These are phyloP conservation scores for Yponomeuta cagnagella DNA, from an alignment of 2,888 invertebrate genomes.

Conservation along the genomic window DNA sequence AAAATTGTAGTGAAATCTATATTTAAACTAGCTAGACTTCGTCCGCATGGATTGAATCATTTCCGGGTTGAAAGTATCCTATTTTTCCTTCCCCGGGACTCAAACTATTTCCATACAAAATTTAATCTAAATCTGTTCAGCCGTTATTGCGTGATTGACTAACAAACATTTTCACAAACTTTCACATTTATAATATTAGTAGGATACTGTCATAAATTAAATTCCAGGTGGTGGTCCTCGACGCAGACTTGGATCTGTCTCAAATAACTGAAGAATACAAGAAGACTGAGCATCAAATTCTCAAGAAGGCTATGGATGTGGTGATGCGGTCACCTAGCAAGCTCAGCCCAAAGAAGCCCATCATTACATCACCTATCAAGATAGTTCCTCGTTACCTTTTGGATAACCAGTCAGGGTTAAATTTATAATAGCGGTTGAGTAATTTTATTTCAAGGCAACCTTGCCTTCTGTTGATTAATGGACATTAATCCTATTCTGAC, in stretches of 20 bases:
- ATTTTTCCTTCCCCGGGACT: too few relatives aligned
- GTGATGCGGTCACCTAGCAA: constrained; percentile 68
- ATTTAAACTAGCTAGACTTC: too few relatives aligned
- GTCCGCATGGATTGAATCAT: too few relatives aligned
- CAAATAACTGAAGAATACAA: constrained; percentile 80
- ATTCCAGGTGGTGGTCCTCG: constrained; percentile 78
- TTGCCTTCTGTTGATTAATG: background rate
- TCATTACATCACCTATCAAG: constrained; percentile 54
- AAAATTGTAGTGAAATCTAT: too few relatives aligned
- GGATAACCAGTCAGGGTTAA: constrained; percentile 26
- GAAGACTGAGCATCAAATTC: constrained; percentile 73
- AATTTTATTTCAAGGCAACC: constrained; percentile 8
- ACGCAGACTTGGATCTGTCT: constrained; percentile 80
- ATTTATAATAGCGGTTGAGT: constrained; percentile 41
- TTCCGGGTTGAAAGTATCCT: too few relatives aligned
- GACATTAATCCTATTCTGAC: background rate
- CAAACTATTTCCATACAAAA: too few relatives aligned
- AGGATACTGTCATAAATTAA: too few relatives aligned
- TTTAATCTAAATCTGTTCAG: too few relatives aligned
- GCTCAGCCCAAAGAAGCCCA: constrained; percentile 65
- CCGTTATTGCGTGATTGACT: too few relatives aligned
- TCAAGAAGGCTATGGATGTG: constrained; percentile 64
- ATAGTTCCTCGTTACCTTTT: constrained; percentile 40
- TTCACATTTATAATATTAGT: too few relatives aligned
- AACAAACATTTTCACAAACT: too few relatives aligned